phyloP scores from a whole-genome alignment of 2,797 vertebrate genomes.

The Typhlichthys subterraneus region DNA sequence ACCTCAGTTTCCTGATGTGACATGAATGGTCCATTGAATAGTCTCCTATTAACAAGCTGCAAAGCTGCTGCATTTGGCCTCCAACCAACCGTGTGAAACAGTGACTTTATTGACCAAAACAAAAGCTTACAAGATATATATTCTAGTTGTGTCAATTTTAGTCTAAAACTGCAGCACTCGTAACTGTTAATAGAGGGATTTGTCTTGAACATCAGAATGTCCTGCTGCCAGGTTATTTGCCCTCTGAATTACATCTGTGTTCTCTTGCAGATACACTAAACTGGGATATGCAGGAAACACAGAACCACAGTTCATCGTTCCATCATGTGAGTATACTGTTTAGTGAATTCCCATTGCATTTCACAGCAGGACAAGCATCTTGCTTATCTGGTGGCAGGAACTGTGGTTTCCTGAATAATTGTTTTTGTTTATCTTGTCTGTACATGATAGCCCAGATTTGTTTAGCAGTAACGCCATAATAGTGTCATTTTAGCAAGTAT shows the following conservation, averaged over 20 bases:
- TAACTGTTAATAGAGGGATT: background rate
- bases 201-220: background rate
- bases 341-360: conserved; percentile 1
- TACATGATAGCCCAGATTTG: background rate
- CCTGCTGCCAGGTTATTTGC: background rate
- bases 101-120: conserved; percentile 49
- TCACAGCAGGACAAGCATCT: conserved; percentile 2
- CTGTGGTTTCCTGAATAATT: background rate
- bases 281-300: conserved; percentile 97
- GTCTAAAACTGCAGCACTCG: conserved; percentile 9
- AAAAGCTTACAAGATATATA: conserved; percentile 3
- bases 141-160: conserved; percentile 2
- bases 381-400: background rate
- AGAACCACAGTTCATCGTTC: conserved; percentile 97
- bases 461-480: background rate
- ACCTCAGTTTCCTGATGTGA: conserved; percentile 26
- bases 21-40: conserved; percentile 59
- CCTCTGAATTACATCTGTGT: conserved; percentile 18
- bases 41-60: conserved; percentile 42
- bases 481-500: background rate
- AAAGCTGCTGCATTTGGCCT: conserved; percentile 46
- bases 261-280: conserved; percentile 91
- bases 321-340: conserved; percentile 90
- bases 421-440: background rate
- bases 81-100: conserved; percentile 32